Evolutionary conservation across 2,113 vertebrate genomes (phyloP).

Genomic region (Protobothrops mucrosquamatus): DNA sequence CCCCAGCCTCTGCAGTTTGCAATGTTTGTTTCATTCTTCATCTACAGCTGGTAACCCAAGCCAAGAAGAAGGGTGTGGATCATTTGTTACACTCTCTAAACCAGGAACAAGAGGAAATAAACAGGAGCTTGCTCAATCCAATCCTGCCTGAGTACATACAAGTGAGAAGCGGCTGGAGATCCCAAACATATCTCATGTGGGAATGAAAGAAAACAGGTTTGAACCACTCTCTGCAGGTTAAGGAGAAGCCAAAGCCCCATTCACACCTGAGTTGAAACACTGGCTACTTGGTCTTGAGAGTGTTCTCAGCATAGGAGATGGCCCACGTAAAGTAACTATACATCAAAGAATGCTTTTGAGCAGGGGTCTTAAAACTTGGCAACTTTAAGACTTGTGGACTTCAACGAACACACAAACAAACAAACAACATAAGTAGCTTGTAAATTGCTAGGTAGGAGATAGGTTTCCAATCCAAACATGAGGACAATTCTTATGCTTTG

Average conservation of each 20-base stretch:
- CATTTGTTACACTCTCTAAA: no score
- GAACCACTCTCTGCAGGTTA: constrained; percentile 23
- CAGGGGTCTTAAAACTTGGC: no score
- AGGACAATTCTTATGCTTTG: background rate
- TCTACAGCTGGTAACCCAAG: constrained; percentile 30
- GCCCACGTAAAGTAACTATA: no score
- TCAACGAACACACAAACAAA: background rate
- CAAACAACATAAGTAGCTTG: background rate
- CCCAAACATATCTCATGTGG: background rate
- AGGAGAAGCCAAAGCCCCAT: background rate
- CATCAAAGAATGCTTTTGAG: background rate
- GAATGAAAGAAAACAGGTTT: constrained; percentile 15
- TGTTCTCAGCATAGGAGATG: background rate
- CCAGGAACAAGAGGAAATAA: background rate
- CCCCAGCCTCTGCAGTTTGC: background rate
- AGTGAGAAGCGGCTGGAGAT: background rate
- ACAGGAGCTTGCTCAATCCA: constrained; percentile 16
- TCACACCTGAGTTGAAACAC: no score
- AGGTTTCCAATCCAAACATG: background rate
- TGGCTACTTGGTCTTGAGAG: background rate
- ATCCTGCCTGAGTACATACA: background rate
- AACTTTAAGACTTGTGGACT: no score
- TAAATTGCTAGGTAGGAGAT: background rate
- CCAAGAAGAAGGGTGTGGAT: background rate
- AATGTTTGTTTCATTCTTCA: background rate